phyloP scores from a whole-genome alignment of 2,888 invertebrate genomes.

The Agriopis marginaria region DNA sequence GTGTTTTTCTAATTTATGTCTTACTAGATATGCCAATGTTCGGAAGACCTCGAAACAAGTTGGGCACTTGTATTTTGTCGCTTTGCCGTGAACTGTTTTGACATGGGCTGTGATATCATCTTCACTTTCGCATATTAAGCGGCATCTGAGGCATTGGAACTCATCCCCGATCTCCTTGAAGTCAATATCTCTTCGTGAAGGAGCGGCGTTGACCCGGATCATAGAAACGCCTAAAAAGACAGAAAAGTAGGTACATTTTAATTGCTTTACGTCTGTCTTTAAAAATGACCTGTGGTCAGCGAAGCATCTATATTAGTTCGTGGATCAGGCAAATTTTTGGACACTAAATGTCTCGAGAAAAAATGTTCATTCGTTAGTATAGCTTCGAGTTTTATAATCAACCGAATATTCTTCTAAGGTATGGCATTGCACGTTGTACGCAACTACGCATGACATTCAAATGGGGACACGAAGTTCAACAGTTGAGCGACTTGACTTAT shows the following conservation, averaged over 20 bases:
- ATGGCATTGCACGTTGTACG: too few species aligned
- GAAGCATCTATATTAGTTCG: background rate
- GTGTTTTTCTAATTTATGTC: slow-evolving; percentile 67
- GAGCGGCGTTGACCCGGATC: background rate
- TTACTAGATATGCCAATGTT: background rate
- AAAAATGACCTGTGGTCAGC: background rate
- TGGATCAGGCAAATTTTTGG: too few species aligned
- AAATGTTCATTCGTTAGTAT: too few species aligned
- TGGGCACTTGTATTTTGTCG: slow-evolving; percentile 3
- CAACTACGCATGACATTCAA: too few species aligned
- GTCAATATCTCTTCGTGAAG: background rate
- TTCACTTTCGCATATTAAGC: background rate
- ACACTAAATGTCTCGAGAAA: too few species aligned
- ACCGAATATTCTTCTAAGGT: too few species aligned
- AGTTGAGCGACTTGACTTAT: too few species aligned
- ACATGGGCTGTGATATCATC: background rate
- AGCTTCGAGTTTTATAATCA: too few species aligned
- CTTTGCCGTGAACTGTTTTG: background rate
- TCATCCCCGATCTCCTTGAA: background rate
- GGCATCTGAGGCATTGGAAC: slow-evolving; percentile 1
- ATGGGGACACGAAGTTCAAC: too few species aligned
- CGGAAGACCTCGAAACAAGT: background rate
- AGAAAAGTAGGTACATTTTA: background rate
- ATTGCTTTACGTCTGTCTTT: background rate
- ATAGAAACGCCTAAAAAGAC: slow-evolving; percentile 6